Conservation (phyloP, 2,888 invertebrate genomes). For the Chouioia cunea region DNA sequence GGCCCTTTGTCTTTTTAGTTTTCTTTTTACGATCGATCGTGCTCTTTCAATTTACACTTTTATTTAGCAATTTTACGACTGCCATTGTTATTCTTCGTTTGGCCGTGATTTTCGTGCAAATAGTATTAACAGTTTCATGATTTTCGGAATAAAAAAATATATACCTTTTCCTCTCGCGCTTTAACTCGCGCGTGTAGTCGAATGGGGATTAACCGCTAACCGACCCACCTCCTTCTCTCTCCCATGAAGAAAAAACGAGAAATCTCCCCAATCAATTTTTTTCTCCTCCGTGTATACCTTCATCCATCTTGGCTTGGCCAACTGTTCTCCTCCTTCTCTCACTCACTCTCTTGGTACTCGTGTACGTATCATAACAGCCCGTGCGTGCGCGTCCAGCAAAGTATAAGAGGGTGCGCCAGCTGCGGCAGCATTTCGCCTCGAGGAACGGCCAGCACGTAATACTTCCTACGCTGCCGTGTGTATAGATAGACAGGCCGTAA, state of each 20-base stretch:
- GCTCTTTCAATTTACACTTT: not conserved
- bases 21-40: slow-evolving; percentile 43
- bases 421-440: slow-evolving; percentile 42
- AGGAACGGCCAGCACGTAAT: slow-evolving; percentile 9
- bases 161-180: not conserved
- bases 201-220: not conserved
- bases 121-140: no score
- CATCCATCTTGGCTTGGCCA: slow-evolving; percentile 35
- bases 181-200: slow-evolving; percentile 19
- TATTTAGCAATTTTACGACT: no score
- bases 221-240: slow-evolving; percentile 25
- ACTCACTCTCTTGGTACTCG: slow-evolving; percentile 38
- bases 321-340: slow-evolving; percentile 25
- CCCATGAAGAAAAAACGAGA: slow-evolving; percentile 4
- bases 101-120: not conserved
- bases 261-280: slow-evolving; percentile 40
- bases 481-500: not conserved
- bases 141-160: no score
- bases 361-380: not conserved
- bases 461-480: slow-evolving; percentile 11
- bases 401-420: slow-evolving; percentile 49
- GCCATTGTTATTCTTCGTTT: not conserved
- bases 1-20: slow-evolving; percentile 36
- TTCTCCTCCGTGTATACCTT: slow-evolving; percentile 2
- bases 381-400: slow-evolving; percentile 22